Percentiles rank a stretch among this genome's conserved stretches.
Evolutionary conservation across 2,797 vertebrate genomes (phyloP).

Genomic region (Meda fulgida): DNA sequence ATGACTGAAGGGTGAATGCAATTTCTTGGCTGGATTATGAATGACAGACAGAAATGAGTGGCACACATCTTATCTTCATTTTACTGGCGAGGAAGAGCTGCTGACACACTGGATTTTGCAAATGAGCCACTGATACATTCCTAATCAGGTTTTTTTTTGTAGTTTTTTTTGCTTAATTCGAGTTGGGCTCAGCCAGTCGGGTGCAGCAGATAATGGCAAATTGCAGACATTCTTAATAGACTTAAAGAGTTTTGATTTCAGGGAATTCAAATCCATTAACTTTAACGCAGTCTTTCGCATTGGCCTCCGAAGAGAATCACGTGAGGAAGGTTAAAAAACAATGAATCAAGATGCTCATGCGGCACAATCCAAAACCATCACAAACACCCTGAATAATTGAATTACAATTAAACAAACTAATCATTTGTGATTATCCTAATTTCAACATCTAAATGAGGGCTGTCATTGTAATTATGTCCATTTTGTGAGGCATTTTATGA

Average conservation of each 20-base stretch:
- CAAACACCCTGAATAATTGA: not conserved
- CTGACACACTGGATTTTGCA: constrained; percentile 42
- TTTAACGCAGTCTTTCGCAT: constrained; percentile 3
- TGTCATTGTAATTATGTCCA: constrained; percentile 9
- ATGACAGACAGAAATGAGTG: constrained; percentile 68
- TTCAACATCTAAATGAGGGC: constrained; percentile 11
- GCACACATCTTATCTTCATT: constrained; percentile 67
- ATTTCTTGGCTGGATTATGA: constrained; percentile 67
- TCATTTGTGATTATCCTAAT: not conserved
- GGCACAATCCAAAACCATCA: not conserved
- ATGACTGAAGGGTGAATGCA: constrained; percentile 28
- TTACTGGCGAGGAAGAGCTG: constrained; percentile 38
- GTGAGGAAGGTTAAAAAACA: constrained; percentile 17
- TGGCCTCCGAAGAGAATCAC: not conserved
- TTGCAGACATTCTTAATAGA: constrained; percentile 74
- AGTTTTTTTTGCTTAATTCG: constrained; percentile 58
- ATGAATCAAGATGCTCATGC: not conserved
- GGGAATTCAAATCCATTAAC: constrained; percentile 36
- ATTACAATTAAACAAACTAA: constrained; percentile 26
- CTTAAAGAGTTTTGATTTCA: constrained; percentile 41
- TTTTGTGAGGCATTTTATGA: not conserved
- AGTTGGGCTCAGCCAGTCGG: constrained; percentile 33
- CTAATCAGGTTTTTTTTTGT: constrained; percentile 61
- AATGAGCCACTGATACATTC: constrained; percentile 65
- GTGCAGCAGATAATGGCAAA: constrained; percentile 69